These are phyloP conservation scores for Hycleus phaleratus DNA, from an alignment of 1,140 invertebrate species.

Conservation along the genomic window DNA sequence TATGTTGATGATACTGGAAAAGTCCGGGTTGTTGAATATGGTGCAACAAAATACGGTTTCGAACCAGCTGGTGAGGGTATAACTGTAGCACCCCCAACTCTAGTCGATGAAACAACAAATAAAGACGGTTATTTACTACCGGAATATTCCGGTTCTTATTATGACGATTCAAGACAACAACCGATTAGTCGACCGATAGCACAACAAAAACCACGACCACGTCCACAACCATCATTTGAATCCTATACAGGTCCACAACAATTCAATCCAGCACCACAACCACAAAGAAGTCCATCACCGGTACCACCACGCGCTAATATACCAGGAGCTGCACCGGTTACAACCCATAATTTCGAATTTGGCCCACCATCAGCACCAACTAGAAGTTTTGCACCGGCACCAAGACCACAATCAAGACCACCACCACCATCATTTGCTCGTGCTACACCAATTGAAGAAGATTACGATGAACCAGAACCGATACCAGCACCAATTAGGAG, in stretches of 20 bases:
- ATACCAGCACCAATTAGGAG: constrained; percentile 28
- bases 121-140: constrained; percentile 41
- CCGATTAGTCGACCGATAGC: constrained; percentile 25
- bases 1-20: constrained; percentile 77
- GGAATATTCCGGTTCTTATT: constrained; percentile 45
- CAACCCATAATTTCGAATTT: constrained; percentile 26
- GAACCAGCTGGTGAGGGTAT: constrained; percentile 79
- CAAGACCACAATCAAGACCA: constrained; percentile 24
- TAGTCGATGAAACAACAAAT: constrained; percentile 62
- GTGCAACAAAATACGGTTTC: constrained; percentile 79
- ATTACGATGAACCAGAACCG: constrained; percentile 31
- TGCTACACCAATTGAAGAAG: constrained; percentile 24
- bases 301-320: constrained; percentile 38
- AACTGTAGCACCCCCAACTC: constrained; percentile 69
- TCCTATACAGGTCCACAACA: constrained; percentile 25
- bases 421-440: constrained; percentile 20
- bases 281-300: constrained; percentile 19
- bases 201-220: constrained; percentile 30
- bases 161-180: constrained; percentile 42
- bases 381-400: constrained; percentile 28
- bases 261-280: constrained; percentile 26
- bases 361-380: constrained; percentile 28
- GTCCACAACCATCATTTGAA: constrained; percentile 28
- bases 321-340: constrained; percentile 21
- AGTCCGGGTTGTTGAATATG: constrained; percentile 78